Conservation (phyloP, 2,113 vertebrate genomes). For the Etheostoma cragini region DNA sequence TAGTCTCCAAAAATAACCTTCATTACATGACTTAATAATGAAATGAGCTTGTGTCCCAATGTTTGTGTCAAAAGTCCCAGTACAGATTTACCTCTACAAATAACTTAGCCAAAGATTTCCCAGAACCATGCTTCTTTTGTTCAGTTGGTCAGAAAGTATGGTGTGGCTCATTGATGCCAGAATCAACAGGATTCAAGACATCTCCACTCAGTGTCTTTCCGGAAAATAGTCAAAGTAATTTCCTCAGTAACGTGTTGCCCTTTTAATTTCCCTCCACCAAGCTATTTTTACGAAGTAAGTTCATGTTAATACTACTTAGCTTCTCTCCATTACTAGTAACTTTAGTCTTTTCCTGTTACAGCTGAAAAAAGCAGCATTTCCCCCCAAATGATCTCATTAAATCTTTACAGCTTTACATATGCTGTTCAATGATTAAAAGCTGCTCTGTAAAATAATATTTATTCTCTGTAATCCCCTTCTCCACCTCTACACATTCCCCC, state of each 20-base stretch:
- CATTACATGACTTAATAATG: not conserved
- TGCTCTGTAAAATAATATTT: conserved; percentile 71
- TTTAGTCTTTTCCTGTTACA: conserved; percentile 1
- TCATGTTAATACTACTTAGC: not conserved
- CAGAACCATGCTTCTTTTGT: not conserved
- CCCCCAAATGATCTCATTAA: conserved; percentile 56
- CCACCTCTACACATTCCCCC: conserved; percentile 68
- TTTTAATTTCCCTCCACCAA: not conserved
- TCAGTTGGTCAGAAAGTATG: not conserved
- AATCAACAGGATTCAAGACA: not conserved
- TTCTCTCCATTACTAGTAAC: not conserved
- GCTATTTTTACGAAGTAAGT: conserved; percentile 1
- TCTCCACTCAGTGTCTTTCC: not conserved
- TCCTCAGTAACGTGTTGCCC: not conserved
- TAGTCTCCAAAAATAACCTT: not conserved
- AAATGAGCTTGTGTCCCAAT: not conserved
- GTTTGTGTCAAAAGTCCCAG: not conserved
- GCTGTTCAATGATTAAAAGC: conserved; percentile 60
- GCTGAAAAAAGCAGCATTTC: not conserved
- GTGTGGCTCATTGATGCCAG: not conserved
- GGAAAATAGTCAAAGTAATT: not conserved
- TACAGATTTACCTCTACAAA: not conserved
- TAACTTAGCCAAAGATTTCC: not conserved
- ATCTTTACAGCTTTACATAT: conserved; percentile 41
- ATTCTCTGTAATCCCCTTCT: conserved; percentile 68